Conservation (phyloP, 2,797 vertebrate species). For the Myotis planiceps region DNA sequence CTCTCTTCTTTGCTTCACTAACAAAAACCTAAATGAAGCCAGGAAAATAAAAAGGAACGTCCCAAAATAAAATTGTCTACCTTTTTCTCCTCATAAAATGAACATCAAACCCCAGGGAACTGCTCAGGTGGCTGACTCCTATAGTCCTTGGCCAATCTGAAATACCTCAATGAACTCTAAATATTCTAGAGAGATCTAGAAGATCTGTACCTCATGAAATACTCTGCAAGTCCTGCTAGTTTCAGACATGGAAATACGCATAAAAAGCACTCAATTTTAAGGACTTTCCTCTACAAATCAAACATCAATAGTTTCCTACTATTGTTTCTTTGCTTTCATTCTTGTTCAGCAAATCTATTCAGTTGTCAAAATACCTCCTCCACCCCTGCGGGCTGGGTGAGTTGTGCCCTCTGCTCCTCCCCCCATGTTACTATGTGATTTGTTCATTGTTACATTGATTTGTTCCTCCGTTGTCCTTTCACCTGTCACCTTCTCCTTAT, state of each 20-base stretch:
- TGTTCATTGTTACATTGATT: not conserved
- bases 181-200: not conserved
- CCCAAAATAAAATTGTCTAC: constrained; percentile 18
- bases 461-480: not conserved
- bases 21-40: constrained; percentile 11
- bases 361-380: not conserved
- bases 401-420: too few relatives aligned
- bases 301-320: not conserved
- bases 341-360: not conserved
- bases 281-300: not conserved
- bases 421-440: not conserved
- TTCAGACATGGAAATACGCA: not conserved
- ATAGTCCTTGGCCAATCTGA: not conserved
- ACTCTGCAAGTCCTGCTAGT: not conserved
- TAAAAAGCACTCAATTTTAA: not conserved
- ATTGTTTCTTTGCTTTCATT: not conserved
- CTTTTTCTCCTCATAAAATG: not conserved
- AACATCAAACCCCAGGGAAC: not conserved
- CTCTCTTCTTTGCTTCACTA: not conserved
- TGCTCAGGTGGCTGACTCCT: not conserved
- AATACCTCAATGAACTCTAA: not conserved
- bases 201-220: not conserved
- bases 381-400: not conserved
- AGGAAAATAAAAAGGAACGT: not conserved
- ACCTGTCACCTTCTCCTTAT: not conserved